Evolutionary conservation across 2,888 invertebrate species (phyloP).

Genomic region (Chrysolina oricalcia): DNA sequence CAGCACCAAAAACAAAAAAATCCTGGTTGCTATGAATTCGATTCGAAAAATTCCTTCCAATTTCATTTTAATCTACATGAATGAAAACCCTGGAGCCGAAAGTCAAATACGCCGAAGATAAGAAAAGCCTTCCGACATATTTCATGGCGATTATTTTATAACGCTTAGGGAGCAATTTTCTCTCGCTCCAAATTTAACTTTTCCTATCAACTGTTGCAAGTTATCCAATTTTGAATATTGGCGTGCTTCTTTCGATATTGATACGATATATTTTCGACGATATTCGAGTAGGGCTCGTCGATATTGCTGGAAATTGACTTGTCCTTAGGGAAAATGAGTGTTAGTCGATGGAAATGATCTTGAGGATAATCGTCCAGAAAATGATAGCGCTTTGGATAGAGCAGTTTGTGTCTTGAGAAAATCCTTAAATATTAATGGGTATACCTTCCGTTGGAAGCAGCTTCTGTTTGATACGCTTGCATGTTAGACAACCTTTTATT

Average conservation of each 20-base stretch:
- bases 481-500: no score
- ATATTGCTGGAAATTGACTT: conserved; percentile 33
- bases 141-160: conserved; percentile 53
- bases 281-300: conserved; percentile 46
- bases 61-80: conserved; percentile 32
- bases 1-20: neutral
- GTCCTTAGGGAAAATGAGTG: conserved; percentile 33
- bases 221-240: conserved; percentile 68
- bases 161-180: conserved; percentile 56
- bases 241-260: conserved; percentile 60
- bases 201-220: conserved; percentile 66
- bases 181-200: conserved; percentile 60
- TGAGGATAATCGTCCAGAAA: neutral
- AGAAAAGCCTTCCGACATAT: conserved; percentile 43
- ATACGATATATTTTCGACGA: conserved; percentile 61
- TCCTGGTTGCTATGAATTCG: neutral
- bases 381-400: neutral
- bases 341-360: conserved; percentile 13
- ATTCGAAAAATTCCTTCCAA: conserved; percentile 22
- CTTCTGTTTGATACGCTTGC: neutral
- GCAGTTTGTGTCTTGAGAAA: neutral
- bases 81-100: conserved; percentile 30
- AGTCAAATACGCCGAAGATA: conserved; percentile 34
- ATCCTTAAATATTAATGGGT: neutral
- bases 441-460: neutral